Evolutionary conservation across 1,140 invertebrate genomes (phyloP).

Genomic region (Drosophila melanica): DNA sequence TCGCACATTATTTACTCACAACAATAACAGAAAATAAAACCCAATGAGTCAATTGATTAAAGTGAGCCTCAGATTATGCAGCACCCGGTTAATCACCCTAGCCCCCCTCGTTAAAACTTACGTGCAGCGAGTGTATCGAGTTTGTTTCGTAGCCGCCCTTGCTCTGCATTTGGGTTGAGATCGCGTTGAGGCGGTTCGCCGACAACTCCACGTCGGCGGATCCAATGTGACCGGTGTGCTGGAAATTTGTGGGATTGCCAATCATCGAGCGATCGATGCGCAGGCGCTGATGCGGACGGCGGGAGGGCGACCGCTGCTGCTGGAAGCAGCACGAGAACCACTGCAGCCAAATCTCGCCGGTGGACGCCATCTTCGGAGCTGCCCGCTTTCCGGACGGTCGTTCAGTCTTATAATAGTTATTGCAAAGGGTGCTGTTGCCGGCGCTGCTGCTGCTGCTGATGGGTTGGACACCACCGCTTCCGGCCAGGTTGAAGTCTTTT

Average conservation of each 20-base stretch:
- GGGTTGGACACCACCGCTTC: conserved; percentile 32
- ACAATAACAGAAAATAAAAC: conserved; percentile 15
- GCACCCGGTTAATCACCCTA: not conserved
- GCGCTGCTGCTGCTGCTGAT: conserved; percentile 11
- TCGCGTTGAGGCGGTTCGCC: conserved; percentile 89
- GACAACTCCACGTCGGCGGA: conserved; percentile 93
- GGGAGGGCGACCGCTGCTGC: conserved; percentile 88
- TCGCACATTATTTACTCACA: conserved; percentile 44
- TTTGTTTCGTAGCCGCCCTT: conserved; percentile 93
- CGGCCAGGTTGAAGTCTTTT: conserved; percentile 58
- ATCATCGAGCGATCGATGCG: conserved; percentile 97
- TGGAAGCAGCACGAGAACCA: conserved; percentile 93
- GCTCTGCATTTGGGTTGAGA: conserved; percentile 94
- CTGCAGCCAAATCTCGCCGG: conserved; percentile 92
- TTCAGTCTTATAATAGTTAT: conserved; percentile 57
- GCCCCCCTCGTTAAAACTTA: conserved; percentile 55
- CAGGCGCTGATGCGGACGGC: conserved; percentile 87
- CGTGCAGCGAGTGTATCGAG: conserved; percentile 86
- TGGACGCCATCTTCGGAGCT: conserved; percentile 86
- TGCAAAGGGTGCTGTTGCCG: conserved; percentile 41
- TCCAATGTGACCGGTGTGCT: conserved; percentile 93
- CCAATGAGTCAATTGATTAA: conserved; percentile 24
- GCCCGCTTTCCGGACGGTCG: conserved; percentile 36
- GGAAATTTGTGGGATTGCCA: conserved; percentile 95
- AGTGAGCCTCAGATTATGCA: not conserved